Percentiles rank a stretch among this genome's conserved stretches.
phyloP scores from a whole-genome alignment of 2,113 vertebrate genomes.

The Galbula dea region DNA sequence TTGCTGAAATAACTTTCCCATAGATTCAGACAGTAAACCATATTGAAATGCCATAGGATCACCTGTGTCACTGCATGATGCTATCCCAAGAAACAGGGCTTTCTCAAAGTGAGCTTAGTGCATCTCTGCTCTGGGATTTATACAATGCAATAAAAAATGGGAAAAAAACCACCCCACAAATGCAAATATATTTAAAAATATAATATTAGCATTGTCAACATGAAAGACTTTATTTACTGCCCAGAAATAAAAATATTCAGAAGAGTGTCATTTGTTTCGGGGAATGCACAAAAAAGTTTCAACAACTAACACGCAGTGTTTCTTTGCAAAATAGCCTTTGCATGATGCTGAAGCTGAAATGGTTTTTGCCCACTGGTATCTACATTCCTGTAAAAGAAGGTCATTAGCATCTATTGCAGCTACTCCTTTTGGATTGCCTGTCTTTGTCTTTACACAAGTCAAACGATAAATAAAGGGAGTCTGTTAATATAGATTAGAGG shows the following conservation, averaged over 20 bases:
- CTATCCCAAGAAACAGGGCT: conserved; percentile 29
- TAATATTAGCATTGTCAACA: conserved; percentile 88
- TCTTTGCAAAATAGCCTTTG: conserved; percentile 81
- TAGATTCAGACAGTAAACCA: neutral
- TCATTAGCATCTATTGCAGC: conserved; percentile 47
- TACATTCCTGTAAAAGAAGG: conserved; percentile 72
- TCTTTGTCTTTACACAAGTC: conserved; percentile 14
- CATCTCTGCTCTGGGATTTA: conserved; percentile 68
- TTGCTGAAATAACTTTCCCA: neutral
- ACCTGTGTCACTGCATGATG: conserved; percentile 9
- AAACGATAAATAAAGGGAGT: conserved; percentile 10
- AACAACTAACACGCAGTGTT: conserved; percentile 84
- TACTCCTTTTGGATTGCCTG: conserved; percentile 18
- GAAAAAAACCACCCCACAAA: conserved; percentile 70
- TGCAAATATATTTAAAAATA: conserved; percentile 79
- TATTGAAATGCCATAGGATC: neutral
- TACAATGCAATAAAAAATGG: conserved; percentile 75
- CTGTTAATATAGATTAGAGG: conserved; percentile 20
- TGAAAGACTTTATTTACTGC: conserved; percentile 72
- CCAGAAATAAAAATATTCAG: conserved; percentile 72
- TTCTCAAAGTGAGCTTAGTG: conserved; percentile 61
- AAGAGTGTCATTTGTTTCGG: conserved; percentile 78
- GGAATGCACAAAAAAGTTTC: conserved; percentile 79
- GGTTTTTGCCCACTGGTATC: conserved; percentile 59
- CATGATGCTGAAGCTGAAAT: conserved; percentile 62